Base-by-base conservation (phyloP, 2,113 vertebrate genomes). In the Oryzias javanicus region DNA sequence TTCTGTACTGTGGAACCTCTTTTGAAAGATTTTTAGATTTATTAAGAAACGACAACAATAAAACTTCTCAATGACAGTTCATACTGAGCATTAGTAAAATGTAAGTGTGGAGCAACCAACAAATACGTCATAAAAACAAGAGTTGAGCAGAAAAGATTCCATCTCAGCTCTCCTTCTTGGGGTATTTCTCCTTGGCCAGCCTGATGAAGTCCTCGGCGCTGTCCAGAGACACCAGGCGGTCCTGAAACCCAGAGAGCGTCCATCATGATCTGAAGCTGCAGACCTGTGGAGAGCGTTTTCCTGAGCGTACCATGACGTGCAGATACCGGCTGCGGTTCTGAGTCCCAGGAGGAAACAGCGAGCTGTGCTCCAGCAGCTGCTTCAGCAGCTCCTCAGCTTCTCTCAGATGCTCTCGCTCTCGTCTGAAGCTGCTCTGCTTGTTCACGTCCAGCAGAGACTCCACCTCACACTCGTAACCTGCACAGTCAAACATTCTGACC, bases 391-490 rank as follows among this genome's bases (percentile, higher is more conserved):
- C 91, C 4, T 84, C 77, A 16, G 93, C 90, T 81, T 89, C 91
- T 54, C 81, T 82, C 17, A 92, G 89, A 81, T 94, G 92, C 58
- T 93, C 92, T 46, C 90, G 88, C 64, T 94, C 90, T 0, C 83
- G 94, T 74, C 92, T 85, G 67, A 92, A 86, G 50, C 85, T 91
- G 51, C 57, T 58, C 74, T 92, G 92, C 49, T 91, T 93, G 35
- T 93, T 95, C 58, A 98, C 94, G 0, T 89, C 90, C 83, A 98
- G 71, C 75, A 98, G 79, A 40, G 90, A 87, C 8, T 97, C 95
- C 0, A 89, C 95, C 85, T 98, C 94, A 62, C 89, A 91, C 83
- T 96, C 94, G 76, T 96, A 98, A 74, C 95, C 96, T 98, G 68
- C 63, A 44, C 27, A 65, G 45, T 48, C 20, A 50, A 4, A 14